phyloP scores from a whole-genome alignment of 2,113 vertebrate genomes.

The Motacilla tschutschensis region DNA sequence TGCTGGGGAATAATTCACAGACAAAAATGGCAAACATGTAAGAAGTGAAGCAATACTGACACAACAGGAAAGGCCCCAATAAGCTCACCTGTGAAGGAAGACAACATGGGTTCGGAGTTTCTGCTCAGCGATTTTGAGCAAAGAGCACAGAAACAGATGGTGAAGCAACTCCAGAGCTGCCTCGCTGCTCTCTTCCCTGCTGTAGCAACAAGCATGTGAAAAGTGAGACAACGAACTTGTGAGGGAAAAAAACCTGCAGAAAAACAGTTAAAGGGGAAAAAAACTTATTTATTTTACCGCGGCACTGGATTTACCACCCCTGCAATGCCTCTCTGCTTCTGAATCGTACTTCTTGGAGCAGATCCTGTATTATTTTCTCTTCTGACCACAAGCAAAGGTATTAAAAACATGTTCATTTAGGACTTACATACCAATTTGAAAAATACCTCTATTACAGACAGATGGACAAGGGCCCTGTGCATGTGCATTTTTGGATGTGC shows the following conservation, averaged over 20 bases:
- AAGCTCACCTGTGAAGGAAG: not conserved
- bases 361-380: not conserved
- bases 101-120: not conserved
- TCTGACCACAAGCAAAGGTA: not conserved
- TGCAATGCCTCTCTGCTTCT: not conserved
- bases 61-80: not conserved
- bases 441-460: not conserved
- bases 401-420: not conserved
- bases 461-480: not conserved
- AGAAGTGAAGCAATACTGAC: not conserved
- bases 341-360: not conserved
- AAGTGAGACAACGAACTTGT: not conserved
- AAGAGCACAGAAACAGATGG: not conserved
- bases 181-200: not conserved
- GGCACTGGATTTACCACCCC: not conserved
- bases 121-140: not conserved
- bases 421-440: not conserved
- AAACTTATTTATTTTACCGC: not conserved
- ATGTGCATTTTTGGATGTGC: not conserved
- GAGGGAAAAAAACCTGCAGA: not conserved
- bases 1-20: not conserved
- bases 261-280: not conserved
- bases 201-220: not conserved
- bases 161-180: not conserved
- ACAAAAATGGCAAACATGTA: not conserved